Base-by-base conservation (phyloP, 1,140 invertebrate species). In the Macrocentrus cingulum region DNA sequence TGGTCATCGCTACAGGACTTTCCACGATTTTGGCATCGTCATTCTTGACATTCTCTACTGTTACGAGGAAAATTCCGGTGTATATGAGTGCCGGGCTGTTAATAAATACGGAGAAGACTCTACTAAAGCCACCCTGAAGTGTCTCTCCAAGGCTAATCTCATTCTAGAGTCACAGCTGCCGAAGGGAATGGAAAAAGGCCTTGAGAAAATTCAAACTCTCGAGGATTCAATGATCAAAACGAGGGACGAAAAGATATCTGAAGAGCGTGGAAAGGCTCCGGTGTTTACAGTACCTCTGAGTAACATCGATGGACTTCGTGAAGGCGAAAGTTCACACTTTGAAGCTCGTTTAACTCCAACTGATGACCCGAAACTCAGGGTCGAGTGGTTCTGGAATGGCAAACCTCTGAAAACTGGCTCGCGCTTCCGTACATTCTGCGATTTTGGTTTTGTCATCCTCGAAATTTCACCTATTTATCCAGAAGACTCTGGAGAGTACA, bases 11-110 rank as follows among this genome's bases (percentile, higher is more conserved):
- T 98, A 95, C 73, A 87, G 94, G 65, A 97, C 94, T 42, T 95
- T 96, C 88, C 94, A 98, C 73, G 95, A 99, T 73, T 98, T 98
- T 80, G 95, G 91, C 58, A 95, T 97, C 71, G 95, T 98, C 23
- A 95, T 97, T 65, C 82, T 99, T 56, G 95, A 98, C 68, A 96
- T 99, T 59, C 79, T 98, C 1, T 98, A 97, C 72, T 97, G 94
- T 65, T 98, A 97, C 71, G 93, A 94, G 77, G 95, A 98, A 81
- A 97, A 99, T 76, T 95, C 92, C 44, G 95, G 96, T 23, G 85
- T 89, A 15, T 96, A 95, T 69, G 92, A 95, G 81, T 95, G 93
- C 71, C 84, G 93, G 62, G 95, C 96, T 15, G 88, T 88, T 9
- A 98, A 98, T 69, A 91, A 94, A 74, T 85, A 93, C 56, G 95